These are phyloP conservation scores for Petrolisthes cinctipes DNA, from an alignment of 2,888 invertebrate genomes.

Conservation along the genomic window DNA sequence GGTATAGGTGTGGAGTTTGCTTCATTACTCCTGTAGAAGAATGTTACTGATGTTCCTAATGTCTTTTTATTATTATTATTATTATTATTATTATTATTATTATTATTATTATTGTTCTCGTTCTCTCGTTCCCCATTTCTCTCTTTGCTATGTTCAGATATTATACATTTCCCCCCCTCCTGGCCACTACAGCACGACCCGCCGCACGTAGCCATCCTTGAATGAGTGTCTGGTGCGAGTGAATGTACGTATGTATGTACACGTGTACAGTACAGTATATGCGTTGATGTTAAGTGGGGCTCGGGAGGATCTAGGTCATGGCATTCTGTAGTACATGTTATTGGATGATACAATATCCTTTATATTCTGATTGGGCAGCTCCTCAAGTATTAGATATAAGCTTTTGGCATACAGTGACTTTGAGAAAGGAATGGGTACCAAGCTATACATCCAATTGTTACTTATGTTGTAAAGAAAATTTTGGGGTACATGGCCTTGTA, in stretches of 20 bases:
- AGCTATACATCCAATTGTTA: too few relatives aligned
- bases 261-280: not conserved
- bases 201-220: conserved; percentile 20
- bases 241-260: not conserved
- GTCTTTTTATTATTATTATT: conserved; percentile 34
- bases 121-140: conserved; percentile 13
- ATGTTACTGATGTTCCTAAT: conserved; percentile 46
- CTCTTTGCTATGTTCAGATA: not conserved
- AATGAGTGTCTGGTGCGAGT: not conserved
- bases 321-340: too few relatives aligned
- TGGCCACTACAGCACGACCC: conserved; percentile 9
- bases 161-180: not conserved
- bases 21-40: conserved; percentile 53
- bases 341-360: too few relatives aligned
- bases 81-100: conserved; percentile 13
- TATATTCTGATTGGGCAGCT: too few relatives aligned
- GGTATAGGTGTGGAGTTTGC: conserved; percentile 60
- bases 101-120: conserved; percentile 4
- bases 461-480: too few relatives aligned
- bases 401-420: too few relatives aligned
- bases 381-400: too few relatives aligned
- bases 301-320: too few relatives aligned
- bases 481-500: too few relatives aligned
- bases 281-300: too few relatives aligned
- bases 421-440: too few relatives aligned